These are phyloP conservation scores for Dynastes maya DNA, from an alignment of 2,888 invertebrate genomes.

Conservation along the genomic window DNA sequence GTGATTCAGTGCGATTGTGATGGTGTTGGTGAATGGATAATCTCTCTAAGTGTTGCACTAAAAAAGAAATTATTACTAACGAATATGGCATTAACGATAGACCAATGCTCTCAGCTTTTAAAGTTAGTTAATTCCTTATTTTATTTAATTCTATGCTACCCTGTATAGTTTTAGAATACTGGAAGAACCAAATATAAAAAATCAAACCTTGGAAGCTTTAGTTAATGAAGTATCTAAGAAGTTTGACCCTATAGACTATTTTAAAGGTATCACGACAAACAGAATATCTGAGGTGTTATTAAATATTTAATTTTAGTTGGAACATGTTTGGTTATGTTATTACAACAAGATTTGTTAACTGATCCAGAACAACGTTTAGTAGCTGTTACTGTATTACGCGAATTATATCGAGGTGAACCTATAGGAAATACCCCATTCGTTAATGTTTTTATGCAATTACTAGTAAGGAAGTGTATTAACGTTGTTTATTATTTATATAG, in stretches of 20 bases:
- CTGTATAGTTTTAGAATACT: slow-evolving; percentile 73
- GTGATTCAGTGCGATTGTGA: too few relatives aligned
- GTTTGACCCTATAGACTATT: slow-evolving; percentile 85
- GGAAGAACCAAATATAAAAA: slow-evolving; percentile 82
- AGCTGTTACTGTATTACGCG: slow-evolving; percentile 79
- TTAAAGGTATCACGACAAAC: slow-evolving; percentile 74
- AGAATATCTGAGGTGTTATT: slow-evolving; percentile 16
- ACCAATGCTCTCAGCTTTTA: slow-evolving; percentile 72
- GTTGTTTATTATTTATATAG: background rate
- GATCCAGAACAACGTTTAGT: slow-evolving; percentile 79
- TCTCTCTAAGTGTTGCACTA: too few relatives aligned
- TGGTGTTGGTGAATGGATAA: too few relatives aligned
- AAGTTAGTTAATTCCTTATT: slow-evolving; percentile 64
- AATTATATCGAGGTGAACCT: slow-evolving; percentile 80
- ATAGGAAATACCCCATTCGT: slow-evolving; percentile 81
- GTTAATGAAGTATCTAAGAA: slow-evolving; percentile 84
- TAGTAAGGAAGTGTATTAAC: slow-evolving; percentile 71
- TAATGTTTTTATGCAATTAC: slow-evolving; percentile 78
- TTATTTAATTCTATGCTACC: background rate
- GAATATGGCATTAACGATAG: slow-evolving; percentile 71
- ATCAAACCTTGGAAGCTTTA: slow-evolving; percentile 83
- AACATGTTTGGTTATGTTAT: slow-evolving; percentile 75
- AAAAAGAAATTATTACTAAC: too few relatives aligned
- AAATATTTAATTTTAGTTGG: slow-evolving; percentile 71
- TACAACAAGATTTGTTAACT: slow-evolving; percentile 81